A percentile compares a stretch with the other conserved stretches of the same genome.
phyloP scores from a whole-genome alignment of 2,888 invertebrate species.

The Morinoia aosen region DNA sequence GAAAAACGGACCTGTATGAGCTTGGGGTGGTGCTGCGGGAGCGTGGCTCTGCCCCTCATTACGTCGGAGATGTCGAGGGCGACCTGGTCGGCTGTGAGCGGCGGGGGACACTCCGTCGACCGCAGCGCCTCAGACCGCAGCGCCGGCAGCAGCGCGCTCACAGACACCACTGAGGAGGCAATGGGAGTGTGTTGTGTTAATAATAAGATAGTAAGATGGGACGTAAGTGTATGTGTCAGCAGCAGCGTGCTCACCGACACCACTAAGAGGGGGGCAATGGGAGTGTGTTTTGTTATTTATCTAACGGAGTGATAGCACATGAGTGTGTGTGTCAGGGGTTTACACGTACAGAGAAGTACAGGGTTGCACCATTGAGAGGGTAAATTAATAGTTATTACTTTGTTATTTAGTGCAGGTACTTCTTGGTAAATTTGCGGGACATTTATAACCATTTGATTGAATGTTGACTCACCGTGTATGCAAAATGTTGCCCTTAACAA shows the following conservation, averaged over 20 bases:
- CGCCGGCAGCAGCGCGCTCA: background rate
- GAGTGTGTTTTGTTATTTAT: too few species aligned
- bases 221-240: background rate
- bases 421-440: too few species aligned
- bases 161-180: background rate
- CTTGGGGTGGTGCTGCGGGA: slow-evolving; percentile 60
- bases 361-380: too few species aligned
- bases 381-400: too few species aligned
- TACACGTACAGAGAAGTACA: too few species aligned
- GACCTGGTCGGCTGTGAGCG: background rate
- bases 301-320: too few species aligned
- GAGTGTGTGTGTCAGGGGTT: too few species aligned
- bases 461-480: too few species aligned
- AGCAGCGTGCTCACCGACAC: background rate
- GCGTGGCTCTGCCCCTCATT: slow-evolving; percentile 59
- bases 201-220: too few species aligned
- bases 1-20: slow-evolving; percentile 56
- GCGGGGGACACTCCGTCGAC: background rate
- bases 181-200: background rate
- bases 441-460: too few species aligned
- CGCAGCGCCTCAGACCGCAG: background rate
- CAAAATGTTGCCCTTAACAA: too few species aligned
- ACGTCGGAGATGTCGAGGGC: slow-evolving; percentile 32
- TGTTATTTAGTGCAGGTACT: too few species aligned
- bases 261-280: background rate